Base-by-base conservation (phyloP, 2,797 vertebrate genomes). In the Echiichthys vipera region DNA sequence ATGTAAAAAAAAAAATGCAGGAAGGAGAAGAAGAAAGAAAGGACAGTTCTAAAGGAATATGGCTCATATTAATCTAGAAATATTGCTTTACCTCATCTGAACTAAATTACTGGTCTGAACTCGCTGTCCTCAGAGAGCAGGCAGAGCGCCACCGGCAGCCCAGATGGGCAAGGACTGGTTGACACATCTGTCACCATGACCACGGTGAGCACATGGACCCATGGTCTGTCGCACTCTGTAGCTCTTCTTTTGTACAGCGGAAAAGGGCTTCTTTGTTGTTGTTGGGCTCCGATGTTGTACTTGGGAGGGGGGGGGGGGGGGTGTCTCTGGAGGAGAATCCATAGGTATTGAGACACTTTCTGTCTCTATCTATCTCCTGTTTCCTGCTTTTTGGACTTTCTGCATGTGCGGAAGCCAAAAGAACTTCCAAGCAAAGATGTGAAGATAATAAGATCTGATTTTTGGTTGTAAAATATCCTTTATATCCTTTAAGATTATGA, bases 81-180 rank as follows among this genome's bases (percentile, higher is more conserved):
- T 95, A 94, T 92, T 93, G 90, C 88, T 94, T 93, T 91, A 92
- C 89, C 89, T 95, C 94, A 95, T 94, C 94, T 95, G 94, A 95
- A 94, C 84, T 86, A 92, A 93, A 95, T 95, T 95, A 95, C 78
- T 84, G 85, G 84, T 74, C 90, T 95, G 92, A 95, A 94, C 93
- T 92, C 83, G 5, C 70, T 94, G 93, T 94, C 92, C 93, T 94
- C 73, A 20, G 81, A 85, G 80, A 86, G 80, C 72, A 85, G 92
- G 92, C 94, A 84, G 69, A 81, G 82, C 65, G 90, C 90, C 94
- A 91, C 84, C 71, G 78, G 91, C 89, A 71, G 88, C 85, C 86
- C 93, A 94, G 91, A 93, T 94, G 91, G 92, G 88, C 88, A 83
- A 91, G 88, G 88, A 93, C 84, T 80, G 86, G 84, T 88, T 68